Percentiles rank a stretch among this genome's conserved stretches.
Evolutionary conservation across 2,113 vertebrate genomes (phyloP).

Genomic region (Clarias magur): DNA sequence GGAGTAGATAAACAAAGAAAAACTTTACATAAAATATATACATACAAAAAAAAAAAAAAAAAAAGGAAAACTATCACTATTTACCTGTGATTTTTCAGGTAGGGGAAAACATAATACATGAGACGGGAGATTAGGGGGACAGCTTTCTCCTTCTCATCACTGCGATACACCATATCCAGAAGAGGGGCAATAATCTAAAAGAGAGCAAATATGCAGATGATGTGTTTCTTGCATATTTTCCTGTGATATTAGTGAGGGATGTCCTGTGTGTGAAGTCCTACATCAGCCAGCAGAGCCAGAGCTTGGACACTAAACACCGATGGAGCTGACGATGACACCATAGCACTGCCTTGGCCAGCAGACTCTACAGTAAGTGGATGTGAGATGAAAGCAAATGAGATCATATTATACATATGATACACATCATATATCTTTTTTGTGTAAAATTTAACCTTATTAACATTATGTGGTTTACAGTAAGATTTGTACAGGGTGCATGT

Average conservation of each 20-base stretch:
- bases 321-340: conserved; percentile 92
- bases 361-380: conserved; percentile 69
- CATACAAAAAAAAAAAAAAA: background rate
- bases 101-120: conserved; percentile 95
- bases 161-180: conserved; percentile 94
- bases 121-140: conserved; percentile 91
- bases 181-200: conserved; percentile 87
- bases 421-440: background rate
- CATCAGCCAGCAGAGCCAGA: conserved; percentile 91
- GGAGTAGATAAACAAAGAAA: background rate
- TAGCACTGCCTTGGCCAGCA: conserved; percentile 74
- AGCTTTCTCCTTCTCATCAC: conserved; percentile 95
- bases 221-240: background rate
- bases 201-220: background rate
- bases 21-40: background rate
- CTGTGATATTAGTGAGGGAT: background rate
- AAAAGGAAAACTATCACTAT: background rate
- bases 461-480: background rate
- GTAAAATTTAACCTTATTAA: background rate
- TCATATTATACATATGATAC: background rate
- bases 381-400: background rate
- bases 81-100: conserved; percentile 94
- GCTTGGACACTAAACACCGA: conserved; percentile 95
- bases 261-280: conserved; percentile 54
- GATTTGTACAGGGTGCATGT: background rate